A percentile compares a stretch with the other conserved stretches of the same genome.
Conservation (phyloP, 2,113 vertebrate species). For the Oryzias curvinotus region DNA sequence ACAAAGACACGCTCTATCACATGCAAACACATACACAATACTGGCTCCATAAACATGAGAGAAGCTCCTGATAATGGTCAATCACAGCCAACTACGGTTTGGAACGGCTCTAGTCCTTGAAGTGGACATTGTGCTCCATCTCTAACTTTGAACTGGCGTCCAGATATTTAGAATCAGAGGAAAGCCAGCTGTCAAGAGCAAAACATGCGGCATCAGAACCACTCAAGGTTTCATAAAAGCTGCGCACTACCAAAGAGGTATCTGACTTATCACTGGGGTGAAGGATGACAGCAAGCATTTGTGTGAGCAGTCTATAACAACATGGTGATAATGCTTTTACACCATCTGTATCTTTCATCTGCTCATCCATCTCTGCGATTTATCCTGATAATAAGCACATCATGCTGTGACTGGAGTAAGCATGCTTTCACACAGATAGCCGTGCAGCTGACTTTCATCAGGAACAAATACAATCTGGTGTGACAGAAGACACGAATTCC, state of each 20-base stretch:
- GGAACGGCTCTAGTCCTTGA: slow-evolving; percentile 17
- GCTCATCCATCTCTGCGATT: too few species aligned
- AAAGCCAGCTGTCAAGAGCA: slow-evolving; percentile 36
- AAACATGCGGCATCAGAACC: slow-evolving; percentile 5
- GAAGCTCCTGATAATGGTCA: slow-evolving; percentile 37
- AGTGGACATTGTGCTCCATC: slow-evolving; percentile 1
- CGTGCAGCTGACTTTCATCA: not conserved
- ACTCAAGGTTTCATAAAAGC: not conserved
- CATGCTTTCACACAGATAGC: not conserved
- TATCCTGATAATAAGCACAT: not conserved
- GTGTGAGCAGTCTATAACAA: not conserved
- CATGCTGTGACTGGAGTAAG: slow-evolving; percentile 1
- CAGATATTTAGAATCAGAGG: slow-evolving; percentile 1
- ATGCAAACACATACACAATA: slow-evolving; percentile 6
- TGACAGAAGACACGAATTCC: slow-evolving; percentile 35
- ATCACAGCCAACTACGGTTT: slow-evolving; percentile 15
- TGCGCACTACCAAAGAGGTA: slow-evolving; percentile 25
- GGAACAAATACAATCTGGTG: slow-evolving; percentile 21
- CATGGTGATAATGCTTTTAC: not conserved
- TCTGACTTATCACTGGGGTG: slow-evolving; percentile 14
- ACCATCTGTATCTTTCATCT: not conserved
- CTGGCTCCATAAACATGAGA: slow-evolving; percentile 22
- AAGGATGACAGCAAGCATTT: slow-evolving; percentile 7
- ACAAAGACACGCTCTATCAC: slow-evolving; percentile 29
- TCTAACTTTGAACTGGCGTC: slow-evolving; percentile 27